phyloP scores from a whole-genome alignment of 2,797 vertebrate genomes.

The Furcifer pardalis region DNA sequence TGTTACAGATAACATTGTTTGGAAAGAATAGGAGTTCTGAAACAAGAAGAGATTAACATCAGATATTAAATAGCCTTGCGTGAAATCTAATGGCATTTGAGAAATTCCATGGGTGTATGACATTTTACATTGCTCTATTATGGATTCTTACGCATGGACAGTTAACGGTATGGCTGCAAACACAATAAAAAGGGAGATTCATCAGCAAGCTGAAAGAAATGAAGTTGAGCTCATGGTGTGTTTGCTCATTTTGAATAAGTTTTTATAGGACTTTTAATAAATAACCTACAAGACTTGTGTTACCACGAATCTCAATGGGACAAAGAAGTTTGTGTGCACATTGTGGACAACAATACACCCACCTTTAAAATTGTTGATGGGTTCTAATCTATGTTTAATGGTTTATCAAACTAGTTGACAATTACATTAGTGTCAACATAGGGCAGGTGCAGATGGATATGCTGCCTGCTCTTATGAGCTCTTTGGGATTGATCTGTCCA shows the following conservation, averaged over 20 bases:
- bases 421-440: background rate
- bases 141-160: background rate
- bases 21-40: background rate
- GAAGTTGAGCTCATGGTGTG: background rate
- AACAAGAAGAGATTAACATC: background rate
- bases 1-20: background rate
- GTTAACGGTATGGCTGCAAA: background rate
- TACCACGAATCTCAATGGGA: background rate
- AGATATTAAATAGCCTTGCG: background rate
- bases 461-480: too few relatives aligned
- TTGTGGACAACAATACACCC: background rate
- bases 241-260: background rate
- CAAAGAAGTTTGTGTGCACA: background rate
- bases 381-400: background rate
- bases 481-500: too few relatives aligned
- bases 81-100: background rate
- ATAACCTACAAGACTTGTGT: background rate
- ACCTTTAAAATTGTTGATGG: background rate
- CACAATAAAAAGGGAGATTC: background rate
- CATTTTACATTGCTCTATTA: background rate
- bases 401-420: background rate
- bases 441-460: background rate
- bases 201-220: background rate
- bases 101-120: background rate
- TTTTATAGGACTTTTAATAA: background rate